These are phyloP conservation scores for Gryon sp. DNA, from an alignment of 1,140 invertebrate genomes.

Conservation along the genomic window DNA sequence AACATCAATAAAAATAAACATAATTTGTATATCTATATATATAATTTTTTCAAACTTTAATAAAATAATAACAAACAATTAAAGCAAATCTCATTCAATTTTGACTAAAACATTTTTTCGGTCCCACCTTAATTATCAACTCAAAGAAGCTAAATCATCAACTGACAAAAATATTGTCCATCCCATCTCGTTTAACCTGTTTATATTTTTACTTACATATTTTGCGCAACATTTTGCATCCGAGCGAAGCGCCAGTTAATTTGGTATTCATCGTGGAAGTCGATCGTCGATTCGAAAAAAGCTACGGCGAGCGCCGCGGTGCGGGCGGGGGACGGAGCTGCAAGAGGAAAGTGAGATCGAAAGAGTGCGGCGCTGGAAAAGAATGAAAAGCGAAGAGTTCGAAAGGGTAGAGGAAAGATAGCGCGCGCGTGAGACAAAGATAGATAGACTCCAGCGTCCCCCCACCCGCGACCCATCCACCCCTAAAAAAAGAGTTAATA, in stretches of 20 bases:
- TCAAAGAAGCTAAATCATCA: no score
- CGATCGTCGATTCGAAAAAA: conserved; percentile 20
- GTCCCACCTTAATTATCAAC: no score
- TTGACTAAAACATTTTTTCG: no score
- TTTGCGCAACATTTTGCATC: background rate
- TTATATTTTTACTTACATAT: no score
- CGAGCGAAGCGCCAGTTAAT: conserved; percentile 50
- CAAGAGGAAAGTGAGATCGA: conserved; percentile 34
- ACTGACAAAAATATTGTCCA: no score
- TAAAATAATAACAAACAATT: no score
- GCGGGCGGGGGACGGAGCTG: conserved; percentile 1
- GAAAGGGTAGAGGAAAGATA: conserved; percentile 47
- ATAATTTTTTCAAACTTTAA: no score
- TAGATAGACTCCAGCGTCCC: conserved; percentile 57
- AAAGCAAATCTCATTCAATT: no score
- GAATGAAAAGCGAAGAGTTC: conserved; percentile 31
- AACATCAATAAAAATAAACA: no score
- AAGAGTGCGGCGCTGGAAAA: conserved; percentile 16
- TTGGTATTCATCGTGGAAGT: conserved; percentile 60
- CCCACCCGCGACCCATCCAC: conserved; percentile 74
- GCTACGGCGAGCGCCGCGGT: no score
- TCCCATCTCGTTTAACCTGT: no score
- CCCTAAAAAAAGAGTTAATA: conserved; percentile 80
- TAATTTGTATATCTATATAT: no score
- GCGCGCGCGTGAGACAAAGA: conserved; percentile 40